Evolutionary conservation across 64 coral and sea anemone genomes (phyloP).

Genomic region (Porites australiensis): DNA sequence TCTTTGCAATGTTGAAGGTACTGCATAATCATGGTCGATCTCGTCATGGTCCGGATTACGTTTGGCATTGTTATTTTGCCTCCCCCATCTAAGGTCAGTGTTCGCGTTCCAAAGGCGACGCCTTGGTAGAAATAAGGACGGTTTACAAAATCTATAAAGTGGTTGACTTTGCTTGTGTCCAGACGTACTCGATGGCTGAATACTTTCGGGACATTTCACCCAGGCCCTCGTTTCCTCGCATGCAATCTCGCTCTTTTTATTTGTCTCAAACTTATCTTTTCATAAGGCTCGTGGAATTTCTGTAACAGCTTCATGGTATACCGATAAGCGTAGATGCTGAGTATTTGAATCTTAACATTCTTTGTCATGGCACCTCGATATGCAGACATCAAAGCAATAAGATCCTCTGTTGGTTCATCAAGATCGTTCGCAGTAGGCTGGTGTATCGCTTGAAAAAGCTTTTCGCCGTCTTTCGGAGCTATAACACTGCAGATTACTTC

Average conservation of each 20-base stretch:
- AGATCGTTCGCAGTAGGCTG: too few species aligned
- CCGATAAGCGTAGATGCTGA: conserved; percentile 4
- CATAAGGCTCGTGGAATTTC: conserved; percentile 5
- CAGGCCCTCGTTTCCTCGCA: conserved; percentile 4
- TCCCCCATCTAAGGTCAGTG: conserved; percentile 2
- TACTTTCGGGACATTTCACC: background rate
- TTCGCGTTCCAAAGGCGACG: conserved; percentile 21
- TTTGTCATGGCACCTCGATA: conserved; percentile 25
- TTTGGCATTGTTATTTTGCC: conserved; percentile 12
- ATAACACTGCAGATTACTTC: conserved; percentile 26
- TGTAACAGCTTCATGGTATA: conserved; percentile 7
- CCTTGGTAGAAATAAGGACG: conserved; percentile 23
- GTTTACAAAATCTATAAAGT: background rate
- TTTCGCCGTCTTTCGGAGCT: conserved; percentile 11
- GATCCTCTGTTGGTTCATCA: background rate
- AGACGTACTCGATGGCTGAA: background rate
- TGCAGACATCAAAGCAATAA: conserved; percentile 10
- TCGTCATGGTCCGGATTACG: background rate
- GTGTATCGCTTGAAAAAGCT: background rate
- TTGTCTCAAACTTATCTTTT: conserved; percentile 27
- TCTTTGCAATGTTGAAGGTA: conserved; percentile 14
- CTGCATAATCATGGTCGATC: conserved; percentile 17
- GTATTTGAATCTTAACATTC: conserved; percentile 48
- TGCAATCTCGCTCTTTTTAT: conserved; percentile 29
- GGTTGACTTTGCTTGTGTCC: background rate